Base-by-base conservation (phyloP, 2,797 vertebrate genomes). In the Arctocebus calabarensis region DNA sequence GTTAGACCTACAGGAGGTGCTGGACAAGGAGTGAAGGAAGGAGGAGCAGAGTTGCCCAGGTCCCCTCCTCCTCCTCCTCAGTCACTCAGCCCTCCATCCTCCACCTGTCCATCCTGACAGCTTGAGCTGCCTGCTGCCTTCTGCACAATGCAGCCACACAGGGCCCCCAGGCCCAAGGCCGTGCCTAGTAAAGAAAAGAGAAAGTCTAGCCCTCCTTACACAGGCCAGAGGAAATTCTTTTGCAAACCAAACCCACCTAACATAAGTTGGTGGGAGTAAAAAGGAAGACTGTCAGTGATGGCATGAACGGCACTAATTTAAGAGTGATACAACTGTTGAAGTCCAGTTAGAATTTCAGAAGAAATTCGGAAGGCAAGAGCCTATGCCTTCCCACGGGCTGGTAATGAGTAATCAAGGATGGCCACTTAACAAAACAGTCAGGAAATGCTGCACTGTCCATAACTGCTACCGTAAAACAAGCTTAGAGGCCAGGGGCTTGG, bases 351-450 rank as follows among this genome's bases (percentile, higher is more conserved):
- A 25, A 52, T 32, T 57, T 84, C 17, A 29, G n/a, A 19, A 59
- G 86, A 68, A n/a, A 34, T 13, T 20, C 48, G 16, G 48, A 52
- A 52, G 48, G 13, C 2, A 29, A 75, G 29, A 92, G 62, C 86
- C 84, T 29, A 45, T 62, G 62, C 59, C 89, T 55, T 57, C 68
- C 77, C 55, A 9, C 3, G 37, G 27, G 32, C 48, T 45, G 55
- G 32, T 1, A 7, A 0, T 2, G 3, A 59, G 19, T 1, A 57
- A 43, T 45, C 37, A 68, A 45, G 25, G 43, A 59, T 0, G 6
- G 77, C 12, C 20, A n/a, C 84, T 6, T 27, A 34, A 64, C 17
- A 62, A 37, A 11, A 29, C 5, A 52, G 27, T 7, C 3, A 61
- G 23, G 25, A 75, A 78, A 43, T 3, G 29, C 81, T 25, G 7